Evolutionary conservation across 2,113 vertebrate species (phyloP).

Genomic region (Hippocampus abdominalis): DNA sequence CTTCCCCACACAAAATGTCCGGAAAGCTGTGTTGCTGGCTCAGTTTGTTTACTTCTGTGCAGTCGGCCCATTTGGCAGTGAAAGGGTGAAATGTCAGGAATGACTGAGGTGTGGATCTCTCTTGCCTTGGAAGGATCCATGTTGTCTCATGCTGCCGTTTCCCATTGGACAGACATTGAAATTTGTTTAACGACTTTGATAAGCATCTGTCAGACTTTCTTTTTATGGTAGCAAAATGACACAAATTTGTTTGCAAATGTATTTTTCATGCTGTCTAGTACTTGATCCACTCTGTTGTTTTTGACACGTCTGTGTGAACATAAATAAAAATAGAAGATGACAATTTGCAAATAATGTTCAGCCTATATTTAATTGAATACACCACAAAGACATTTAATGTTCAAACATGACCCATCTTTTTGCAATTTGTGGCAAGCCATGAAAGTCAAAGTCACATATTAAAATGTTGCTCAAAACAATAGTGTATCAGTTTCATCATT

Average conservation of each 20-base stretch:
- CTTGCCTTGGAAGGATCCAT: too few species aligned
- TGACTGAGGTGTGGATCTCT: constrained; percentile 63
- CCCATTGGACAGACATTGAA: neutral
- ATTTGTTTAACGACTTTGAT: neutral
- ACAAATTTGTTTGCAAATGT: neutral
- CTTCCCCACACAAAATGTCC: constrained; percentile 19
- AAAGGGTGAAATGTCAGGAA: constrained; percentile 55
- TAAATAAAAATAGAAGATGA: too few species aligned
- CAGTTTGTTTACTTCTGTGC: constrained; percentile 34
- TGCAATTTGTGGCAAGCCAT: too few species aligned
- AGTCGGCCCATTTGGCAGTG: constrained; percentile 37
- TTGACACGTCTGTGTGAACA: neutral
- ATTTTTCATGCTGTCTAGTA: neutral
- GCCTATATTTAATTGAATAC: too few species aligned
- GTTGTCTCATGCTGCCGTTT: neutral
- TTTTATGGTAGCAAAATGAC: neutral
- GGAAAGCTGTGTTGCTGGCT: constrained; percentile 3
- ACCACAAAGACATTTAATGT: too few species aligned
- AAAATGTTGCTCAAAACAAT: too few species aligned
- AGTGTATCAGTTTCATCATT: too few species aligned
- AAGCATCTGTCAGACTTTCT: neutral
- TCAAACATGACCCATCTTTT: too few species aligned
- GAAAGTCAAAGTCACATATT: too few species aligned
- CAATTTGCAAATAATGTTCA: too few species aligned
- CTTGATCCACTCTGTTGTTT: neutral